Base-by-base conservation (phyloP, 1,140 invertebrate species). In the Neomicropteryx cornuta region DNA sequence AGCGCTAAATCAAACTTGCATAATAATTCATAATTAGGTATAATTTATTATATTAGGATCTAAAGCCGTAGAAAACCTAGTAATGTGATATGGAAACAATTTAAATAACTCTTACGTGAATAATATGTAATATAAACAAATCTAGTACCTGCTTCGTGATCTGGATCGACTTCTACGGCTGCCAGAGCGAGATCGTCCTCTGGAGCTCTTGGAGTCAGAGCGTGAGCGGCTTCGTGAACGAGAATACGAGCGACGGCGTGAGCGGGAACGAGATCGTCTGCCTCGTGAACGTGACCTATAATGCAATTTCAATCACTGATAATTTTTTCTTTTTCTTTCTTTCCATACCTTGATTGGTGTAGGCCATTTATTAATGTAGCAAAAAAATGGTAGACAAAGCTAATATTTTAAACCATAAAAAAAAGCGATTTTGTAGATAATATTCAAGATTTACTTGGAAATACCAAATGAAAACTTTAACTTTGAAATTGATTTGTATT, bases 121-220 rank as follows among this genome's bases (percentile, higher is more conserved):
- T n/a, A n/a, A n/a, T n/a, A n/a, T n/a, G n/a, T n/a, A n/a, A n/a
- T n/a, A n/a, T n/a, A n/a, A n/a, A n/a, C n/a, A n/a, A n/a, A n/a
- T n/a, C n/a, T n/a, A n/a, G n/a, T n/a, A n/a, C n/a, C 65, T 57
- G 28, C 63, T 66, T 40, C 65, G 56, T 2, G 63, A 66, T 29
- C 60, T 57, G 18, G 61, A 60, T 22, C 38, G 45, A 17, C 42
- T 43, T 28, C 23, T 22, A 30, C 56, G 55, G 35, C 52, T 55
- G 43, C 56, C 58, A 45, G 59, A 60, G 44, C 61, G 61, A 18
- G 63, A 54, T 33, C 60, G 55, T 2, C 62, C 62, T 11, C 62
- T 54, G 4, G 61, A 64, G 50, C 64, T 67, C 56, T 67, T 67
- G 18, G 62, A 67, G 52, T 65, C 61, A 0, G 62, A 66, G 45